Conservation (phyloP, 2,888 invertebrate genomes). For the Arctia plantaginis region DNA sequence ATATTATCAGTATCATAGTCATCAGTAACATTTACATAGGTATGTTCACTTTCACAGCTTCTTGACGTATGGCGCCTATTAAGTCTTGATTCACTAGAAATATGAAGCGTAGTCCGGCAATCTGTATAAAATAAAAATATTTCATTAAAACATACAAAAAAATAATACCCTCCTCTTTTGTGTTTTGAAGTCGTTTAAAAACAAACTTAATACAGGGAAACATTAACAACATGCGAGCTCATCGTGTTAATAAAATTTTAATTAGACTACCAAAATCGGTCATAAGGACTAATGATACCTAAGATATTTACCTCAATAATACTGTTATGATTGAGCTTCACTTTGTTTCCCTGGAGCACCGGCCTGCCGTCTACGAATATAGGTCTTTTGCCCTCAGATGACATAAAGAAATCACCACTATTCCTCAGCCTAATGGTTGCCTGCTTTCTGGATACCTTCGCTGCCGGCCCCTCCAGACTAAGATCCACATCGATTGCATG, state of each 20-base stretch:
- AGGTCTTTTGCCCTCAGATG: slow-evolving; percentile 97
- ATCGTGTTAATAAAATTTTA: background rate
- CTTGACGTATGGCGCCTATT: slow-evolving; percentile 95
- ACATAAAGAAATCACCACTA: slow-evolving; percentile 97
- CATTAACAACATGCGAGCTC: background rate
- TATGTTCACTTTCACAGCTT: slow-evolving; percentile 92
- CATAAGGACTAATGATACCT: slow-evolving; percentile 36
- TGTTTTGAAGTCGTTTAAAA: no score
- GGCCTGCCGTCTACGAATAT: slow-evolving; percentile 98
- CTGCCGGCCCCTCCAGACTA: slow-evolving; percentile 96
- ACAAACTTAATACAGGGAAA: background rate
- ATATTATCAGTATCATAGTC: background rate
- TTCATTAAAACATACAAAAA: background rate
- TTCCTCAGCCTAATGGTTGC: slow-evolving; percentile 95
- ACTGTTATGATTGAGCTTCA: slow-evolving; percentile 96
- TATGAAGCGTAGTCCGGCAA: slow-evolving; percentile 96
- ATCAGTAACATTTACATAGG: slow-evolving; percentile 67
- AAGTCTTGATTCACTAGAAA: slow-evolving; percentile 97
- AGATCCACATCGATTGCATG: slow-evolving; percentile 97
- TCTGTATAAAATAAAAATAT: slow-evolving; percentile 79
- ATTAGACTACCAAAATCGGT: no score
- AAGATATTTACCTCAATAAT: slow-evolving; percentile 92
- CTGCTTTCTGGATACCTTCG: slow-evolving; percentile 97
- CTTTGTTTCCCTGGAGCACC: slow-evolving; percentile 94
- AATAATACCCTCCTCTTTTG: no score